These are phyloP conservation scores for Struthidea cinerea DNA, from an alignment of 2,113 vertebrate genomes.

Conservation along the genomic window DNA sequence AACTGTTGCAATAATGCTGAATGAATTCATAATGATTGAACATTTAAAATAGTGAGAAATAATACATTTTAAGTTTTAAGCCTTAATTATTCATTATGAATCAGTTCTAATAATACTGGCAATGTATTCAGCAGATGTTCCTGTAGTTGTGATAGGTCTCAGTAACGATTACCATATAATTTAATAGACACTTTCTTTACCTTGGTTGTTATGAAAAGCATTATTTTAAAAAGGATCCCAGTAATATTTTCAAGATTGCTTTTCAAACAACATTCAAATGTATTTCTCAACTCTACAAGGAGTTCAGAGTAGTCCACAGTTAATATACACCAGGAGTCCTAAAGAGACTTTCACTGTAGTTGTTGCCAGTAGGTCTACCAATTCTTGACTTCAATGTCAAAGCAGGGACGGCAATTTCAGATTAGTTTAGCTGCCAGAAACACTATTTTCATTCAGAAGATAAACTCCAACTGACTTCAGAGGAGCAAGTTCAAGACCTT, in stretches of 20 bases:
- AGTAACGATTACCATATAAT: background rate
- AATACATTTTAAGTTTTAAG: background rate
- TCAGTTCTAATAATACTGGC: background rate
- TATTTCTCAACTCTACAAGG: background rate
- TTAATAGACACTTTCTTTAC: background rate
- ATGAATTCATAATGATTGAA: background rate
- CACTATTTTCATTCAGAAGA: background rate
- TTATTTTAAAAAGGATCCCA: background rate
- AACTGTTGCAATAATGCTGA: background rate
- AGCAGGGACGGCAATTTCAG: background rate
- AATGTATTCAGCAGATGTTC: background rate
- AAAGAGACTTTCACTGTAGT: background rate
- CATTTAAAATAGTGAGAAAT: background rate
- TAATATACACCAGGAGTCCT: background rate
- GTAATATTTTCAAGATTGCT: background rate
- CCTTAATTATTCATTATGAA: background rate
- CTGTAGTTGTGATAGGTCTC: background rate
- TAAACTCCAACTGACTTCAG: background rate
- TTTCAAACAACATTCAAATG: background rate
- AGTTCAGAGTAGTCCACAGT: background rate
- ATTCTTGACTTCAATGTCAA: background rate
- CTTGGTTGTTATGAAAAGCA: background rate
- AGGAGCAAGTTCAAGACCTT: background rate
- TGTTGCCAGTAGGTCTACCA: background rate
- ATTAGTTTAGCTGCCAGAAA: background rate